Evolutionary conservation across 2,888 invertebrate genomes (phyloP).

Genomic region (Epinotia ramella): DNA sequence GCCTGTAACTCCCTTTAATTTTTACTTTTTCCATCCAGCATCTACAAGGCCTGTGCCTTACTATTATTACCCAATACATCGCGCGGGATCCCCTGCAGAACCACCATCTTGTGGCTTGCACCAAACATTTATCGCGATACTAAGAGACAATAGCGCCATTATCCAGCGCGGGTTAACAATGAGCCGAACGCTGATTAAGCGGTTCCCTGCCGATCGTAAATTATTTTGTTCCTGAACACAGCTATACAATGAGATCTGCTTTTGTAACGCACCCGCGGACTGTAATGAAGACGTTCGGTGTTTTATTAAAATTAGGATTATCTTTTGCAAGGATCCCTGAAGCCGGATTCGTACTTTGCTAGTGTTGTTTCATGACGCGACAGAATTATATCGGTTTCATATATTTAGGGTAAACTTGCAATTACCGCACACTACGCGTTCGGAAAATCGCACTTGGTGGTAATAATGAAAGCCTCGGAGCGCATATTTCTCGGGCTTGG

Average conservation of each 20-base stretch:
- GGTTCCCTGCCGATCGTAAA: constrained; percentile 71
- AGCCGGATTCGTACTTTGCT: too few species aligned
- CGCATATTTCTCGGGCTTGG: too few species aligned
- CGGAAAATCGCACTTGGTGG: too few species aligned
- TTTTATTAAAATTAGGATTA: constrained; percentile 29
- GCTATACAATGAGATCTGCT: constrained; percentile 39
- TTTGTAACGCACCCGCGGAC: constrained; percentile 23
- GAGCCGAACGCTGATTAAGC: constrained; percentile 78
- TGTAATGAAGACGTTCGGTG: constrained; percentile 35
- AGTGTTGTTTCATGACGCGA: too few species aligned
- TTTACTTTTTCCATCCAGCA: not conserved
- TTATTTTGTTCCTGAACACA: constrained; percentile 65
- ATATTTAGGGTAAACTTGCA: too few species aligned
- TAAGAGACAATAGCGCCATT: constrained; percentile 77
- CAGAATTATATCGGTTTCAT: too few species aligned
- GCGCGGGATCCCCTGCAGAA: not conserved
- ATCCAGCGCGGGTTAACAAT: constrained; percentile 74
- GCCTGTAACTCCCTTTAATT: too few species aligned
- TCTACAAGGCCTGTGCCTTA: not conserved
- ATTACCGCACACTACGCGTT: too few species aligned
- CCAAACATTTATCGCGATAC: constrained; percentile 69
- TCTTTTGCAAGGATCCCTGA: not conserved
- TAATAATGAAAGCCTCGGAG: too few species aligned
- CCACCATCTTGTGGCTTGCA: constrained; percentile 48
- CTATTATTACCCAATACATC: not conserved